A percentile compares a stretch with the other conserved stretches of the same genome.
These are phyloP conservation scores for Synanthedon tipuliformis DNA, from an alignment of 2,888 invertebrate species.

Conservation along the genomic window DNA sequence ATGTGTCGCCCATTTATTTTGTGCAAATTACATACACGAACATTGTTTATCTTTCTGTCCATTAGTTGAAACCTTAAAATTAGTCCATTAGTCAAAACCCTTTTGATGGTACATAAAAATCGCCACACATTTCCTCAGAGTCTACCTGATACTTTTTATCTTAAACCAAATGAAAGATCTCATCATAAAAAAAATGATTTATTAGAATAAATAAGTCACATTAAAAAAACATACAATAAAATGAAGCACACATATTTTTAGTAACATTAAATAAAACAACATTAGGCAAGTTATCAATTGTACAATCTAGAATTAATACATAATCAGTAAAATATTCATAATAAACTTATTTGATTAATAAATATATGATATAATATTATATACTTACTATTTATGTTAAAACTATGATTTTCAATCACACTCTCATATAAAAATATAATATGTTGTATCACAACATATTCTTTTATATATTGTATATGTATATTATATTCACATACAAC, in stretches of 20 bases:
- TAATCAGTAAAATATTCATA: not conserved
- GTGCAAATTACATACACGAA: too few species aligned
- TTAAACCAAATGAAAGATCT: slow-evolving; percentile 11
- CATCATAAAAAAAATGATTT: slow-evolving; percentile 30
- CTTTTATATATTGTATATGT: slow-evolving; percentile 5
- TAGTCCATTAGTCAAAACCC: too few species aligned
- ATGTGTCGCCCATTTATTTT: too few species aligned
- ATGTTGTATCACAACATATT: slow-evolving; percentile 5
- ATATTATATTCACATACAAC: not conserved
- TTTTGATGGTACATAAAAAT: too few species aligned
- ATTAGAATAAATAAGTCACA: slow-evolving; percentile 38
- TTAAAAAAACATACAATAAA: slow-evolving; percentile 12
- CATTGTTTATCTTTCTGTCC: too few species aligned
- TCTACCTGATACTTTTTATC: too few species aligned
- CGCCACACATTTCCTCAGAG: too few species aligned
- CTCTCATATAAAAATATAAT: slow-evolving; percentile 25
- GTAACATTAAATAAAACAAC: slow-evolving; percentile 3
- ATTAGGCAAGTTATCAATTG: slow-evolving; percentile 4
- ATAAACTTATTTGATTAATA: not conserved
- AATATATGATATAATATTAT: not conserved
- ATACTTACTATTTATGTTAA: not conserved
- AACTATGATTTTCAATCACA: slow-evolving; percentile 4
- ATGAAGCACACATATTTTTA: slow-evolving; percentile 24
- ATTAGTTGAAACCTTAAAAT: too few species aligned
- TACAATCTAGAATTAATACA: slow-evolving; percentile 1